These are phyloP conservation scores for Caranx ignobilis DNA, from an alignment of 2,113 vertebrate genomes.

Conservation along the genomic window DNA sequence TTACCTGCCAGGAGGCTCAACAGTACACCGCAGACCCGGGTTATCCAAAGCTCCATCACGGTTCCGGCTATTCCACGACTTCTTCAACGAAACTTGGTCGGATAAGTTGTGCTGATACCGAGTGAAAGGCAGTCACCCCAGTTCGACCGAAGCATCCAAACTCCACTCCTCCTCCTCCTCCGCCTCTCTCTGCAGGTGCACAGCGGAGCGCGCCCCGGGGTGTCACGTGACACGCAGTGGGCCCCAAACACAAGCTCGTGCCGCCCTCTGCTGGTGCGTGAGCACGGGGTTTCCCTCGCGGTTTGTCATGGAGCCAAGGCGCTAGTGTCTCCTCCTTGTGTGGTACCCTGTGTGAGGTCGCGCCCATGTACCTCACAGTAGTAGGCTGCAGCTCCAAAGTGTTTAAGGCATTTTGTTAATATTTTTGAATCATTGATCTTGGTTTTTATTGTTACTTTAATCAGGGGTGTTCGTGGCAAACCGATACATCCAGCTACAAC, in stretches of 20 bases:
- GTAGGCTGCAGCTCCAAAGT: background rate
- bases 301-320: background rate
- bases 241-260: fast-evolving
- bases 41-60: constrained; percentile 68
- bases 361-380: too few relatives aligned
- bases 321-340: too few relatives aligned
- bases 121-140: constrained; percentile 25
- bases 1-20: constrained; percentile 69
- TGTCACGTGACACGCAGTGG: constrained; percentile 73
- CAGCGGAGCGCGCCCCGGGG: constrained; percentile 67
- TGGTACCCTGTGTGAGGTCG: background rate
- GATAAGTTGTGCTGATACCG: constrained; percentile 58
- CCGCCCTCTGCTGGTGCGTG: constrained; percentile 52
- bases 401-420: background rate
- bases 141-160: constrained; percentile 72
- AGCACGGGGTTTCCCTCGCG: fast-evolving
- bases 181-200: constrained; percentile 82
- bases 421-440: background rate
- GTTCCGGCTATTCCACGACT: constrained; percentile 39
- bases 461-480: background rate
- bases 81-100: constrained; percentile 52
- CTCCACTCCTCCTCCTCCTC: constrained; percentile 60
- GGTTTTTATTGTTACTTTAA: background rate
- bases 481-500: too few relatives aligned
- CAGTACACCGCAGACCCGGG: constrained; percentile 38